phyloP scores from a whole-genome alignment of 2,797 vertebrate species.

The Chaunax sp. region DNA sequence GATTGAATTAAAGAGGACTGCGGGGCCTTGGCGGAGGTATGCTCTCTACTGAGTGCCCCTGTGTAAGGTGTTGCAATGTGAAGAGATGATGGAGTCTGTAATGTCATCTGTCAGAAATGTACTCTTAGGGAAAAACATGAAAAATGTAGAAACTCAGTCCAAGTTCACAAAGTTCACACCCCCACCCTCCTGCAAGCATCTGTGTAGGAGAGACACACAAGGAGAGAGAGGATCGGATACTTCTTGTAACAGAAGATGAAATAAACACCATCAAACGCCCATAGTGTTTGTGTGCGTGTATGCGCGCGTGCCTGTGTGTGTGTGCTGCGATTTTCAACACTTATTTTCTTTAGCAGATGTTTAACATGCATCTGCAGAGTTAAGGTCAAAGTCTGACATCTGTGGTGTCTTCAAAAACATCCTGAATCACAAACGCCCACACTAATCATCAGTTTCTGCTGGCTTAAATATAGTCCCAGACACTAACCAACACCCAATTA shows the following conservation, averaged over 20 bases:
- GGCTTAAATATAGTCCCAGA: conserved; percentile 43
- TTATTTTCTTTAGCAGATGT: conserved; percentile 1
- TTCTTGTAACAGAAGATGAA: too few relatives aligned
- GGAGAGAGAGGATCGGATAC: background rate
- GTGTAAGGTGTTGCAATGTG: conserved; percentile 38
- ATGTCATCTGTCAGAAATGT: conserved; percentile 51
- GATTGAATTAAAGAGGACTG: too few relatives aligned
- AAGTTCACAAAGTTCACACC: conserved; percentile 38
- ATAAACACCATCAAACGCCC: conserved; percentile 1
- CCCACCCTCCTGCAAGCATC: conserved; percentile 33
- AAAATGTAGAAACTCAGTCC: conserved; percentile 16
- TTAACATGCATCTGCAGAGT: conserved; percentile 5
- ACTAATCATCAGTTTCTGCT: conserved; percentile 32
- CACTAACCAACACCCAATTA: conserved; percentile 35
- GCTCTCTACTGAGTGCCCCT: background rate
- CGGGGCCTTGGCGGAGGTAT: too few relatives aligned
- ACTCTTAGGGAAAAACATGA: conserved; percentile 6
- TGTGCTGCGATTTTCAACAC: background rate
- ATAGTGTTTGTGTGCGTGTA: background rate
- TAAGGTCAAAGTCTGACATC: background rate
- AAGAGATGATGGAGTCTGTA: conserved; percentile 26
- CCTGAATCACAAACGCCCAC: conserved; percentile 3
- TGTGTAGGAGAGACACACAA: conserved; percentile 2
- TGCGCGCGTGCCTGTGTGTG: too few relatives aligned
- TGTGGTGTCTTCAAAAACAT: conserved; percentile 21